Evolutionary conservation across 64 coral and sea anemone species (phyloP).

Genomic region (Hydrozoanthus tunicans): DNA sequence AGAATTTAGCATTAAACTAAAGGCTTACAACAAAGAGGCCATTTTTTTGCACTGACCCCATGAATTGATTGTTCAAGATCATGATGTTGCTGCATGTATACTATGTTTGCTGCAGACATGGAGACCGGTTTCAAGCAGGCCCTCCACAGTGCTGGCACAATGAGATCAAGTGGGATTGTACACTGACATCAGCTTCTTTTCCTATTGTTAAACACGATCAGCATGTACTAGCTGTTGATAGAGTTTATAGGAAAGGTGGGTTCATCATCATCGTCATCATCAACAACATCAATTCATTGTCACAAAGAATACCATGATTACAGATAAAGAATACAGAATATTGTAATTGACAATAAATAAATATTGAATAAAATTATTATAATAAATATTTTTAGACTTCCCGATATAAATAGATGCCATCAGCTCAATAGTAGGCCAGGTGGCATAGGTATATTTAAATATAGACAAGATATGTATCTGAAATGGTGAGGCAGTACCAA

Average conservation of each 20-base stretch:
- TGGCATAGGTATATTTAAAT: no score
- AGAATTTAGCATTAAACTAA: no score
- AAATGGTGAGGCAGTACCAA: not conserved
- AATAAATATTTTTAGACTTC: no score
- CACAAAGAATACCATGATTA: not conserved
- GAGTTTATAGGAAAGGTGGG: slow-evolving; percentile 22
- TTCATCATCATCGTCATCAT: not conserved
- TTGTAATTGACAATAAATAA: no score
- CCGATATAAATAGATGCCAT: no score
- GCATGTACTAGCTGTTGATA: slow-evolving; percentile 8
- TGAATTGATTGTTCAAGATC: no score
- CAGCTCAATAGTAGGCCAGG: no score
- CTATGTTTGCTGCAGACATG: slow-evolving; percentile 1
- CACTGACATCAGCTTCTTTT: slow-evolving; percentile 41
- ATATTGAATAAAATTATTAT: no score
- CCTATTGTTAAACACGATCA: slow-evolving; percentile 47
- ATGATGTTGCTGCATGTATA: no score
- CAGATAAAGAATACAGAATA: not conserved
- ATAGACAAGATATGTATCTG: not conserved
- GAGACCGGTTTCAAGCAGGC: slow-evolving; percentile 21
- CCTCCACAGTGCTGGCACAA: slow-evolving; percentile 42
- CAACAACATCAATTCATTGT: not conserved
- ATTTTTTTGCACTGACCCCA: no score
- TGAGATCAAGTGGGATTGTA: slow-evolving; percentile 57
- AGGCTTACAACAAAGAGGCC: no score